Conservation (phyloP, 2,797 vertebrate species). For the Danio kyathit region DNA sequence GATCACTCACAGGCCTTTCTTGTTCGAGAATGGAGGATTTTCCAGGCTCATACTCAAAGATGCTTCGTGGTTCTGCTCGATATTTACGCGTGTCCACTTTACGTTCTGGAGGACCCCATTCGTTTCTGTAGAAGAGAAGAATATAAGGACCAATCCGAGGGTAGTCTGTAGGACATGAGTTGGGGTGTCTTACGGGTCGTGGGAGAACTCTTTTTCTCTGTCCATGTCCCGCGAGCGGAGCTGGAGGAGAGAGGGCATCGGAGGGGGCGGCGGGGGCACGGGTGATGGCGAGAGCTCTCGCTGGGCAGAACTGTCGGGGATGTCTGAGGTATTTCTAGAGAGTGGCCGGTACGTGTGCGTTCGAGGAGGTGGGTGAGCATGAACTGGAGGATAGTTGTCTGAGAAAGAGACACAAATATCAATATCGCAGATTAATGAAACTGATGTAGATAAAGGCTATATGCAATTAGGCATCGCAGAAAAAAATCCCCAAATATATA, state of each 20-base stretch:
- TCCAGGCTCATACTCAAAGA: constrained; percentile 98
- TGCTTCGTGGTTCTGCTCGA: constrained; percentile 96
- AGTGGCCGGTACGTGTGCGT: constrained; percentile 95
- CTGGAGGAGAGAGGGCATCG: constrained; percentile 82
- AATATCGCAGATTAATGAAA: background rate
- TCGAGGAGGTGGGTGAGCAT: constrained; percentile 91
- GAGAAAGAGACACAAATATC: background rate
- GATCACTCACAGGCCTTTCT: constrained; percentile 92
- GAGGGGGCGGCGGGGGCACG: constrained; percentile 85
- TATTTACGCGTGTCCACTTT: constrained; percentile 98
- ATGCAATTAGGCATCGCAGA: background rate
- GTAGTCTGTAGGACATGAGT: background rate
- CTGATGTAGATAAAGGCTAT: background rate
- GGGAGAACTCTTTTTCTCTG: constrained; percentile 74
- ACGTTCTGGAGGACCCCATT: constrained; percentile 96
- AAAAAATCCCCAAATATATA: background rate
- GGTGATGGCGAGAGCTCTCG: constrained; percentile 80
- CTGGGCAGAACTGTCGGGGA: constrained; percentile 68
- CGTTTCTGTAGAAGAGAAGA: constrained; percentile 80
- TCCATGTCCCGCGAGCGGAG: constrained; percentile 87
- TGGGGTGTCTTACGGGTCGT: constrained; percentile 85
- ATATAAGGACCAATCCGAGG: background rate
- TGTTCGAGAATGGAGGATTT: constrained; percentile 97
- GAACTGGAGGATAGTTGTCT: constrained; percentile 85
- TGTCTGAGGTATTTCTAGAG: constrained; percentile 89